A percentile compares a stretch with the other conserved stretches of the same genome.
phyloP scores from a whole-genome alignment of 2,797 vertebrate genomes.

The Acropternis orthonyx region DNA sequence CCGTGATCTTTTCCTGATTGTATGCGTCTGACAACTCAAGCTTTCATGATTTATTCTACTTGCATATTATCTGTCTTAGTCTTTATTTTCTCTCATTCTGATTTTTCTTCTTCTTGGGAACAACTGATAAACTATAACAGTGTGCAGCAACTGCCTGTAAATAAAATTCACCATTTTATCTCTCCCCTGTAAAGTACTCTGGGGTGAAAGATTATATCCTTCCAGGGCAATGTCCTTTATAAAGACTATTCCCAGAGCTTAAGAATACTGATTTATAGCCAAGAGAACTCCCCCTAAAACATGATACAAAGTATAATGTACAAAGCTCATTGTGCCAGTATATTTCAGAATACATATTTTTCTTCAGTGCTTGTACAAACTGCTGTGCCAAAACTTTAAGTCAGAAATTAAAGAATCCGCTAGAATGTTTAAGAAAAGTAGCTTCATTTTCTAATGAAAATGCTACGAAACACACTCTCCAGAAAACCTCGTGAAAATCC shows the following conservation, averaged over 20 bases:
- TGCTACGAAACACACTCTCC: neutral
- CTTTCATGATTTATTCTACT: neutral
- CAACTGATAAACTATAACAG: slow-evolving; percentile 1
- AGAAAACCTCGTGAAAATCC: neutral
- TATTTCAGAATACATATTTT: neutral
- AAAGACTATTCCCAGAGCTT: slow-evolving; percentile 25
- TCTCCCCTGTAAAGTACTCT: neutral
- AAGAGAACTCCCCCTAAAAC: slow-evolving; percentile 12
- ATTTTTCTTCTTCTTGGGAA: slow-evolving; percentile 32
- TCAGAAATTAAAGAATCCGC: neutral
- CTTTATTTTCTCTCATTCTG: neutral
- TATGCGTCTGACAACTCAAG: neutral
- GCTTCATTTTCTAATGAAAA: neutral
- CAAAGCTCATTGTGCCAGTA: neutral
- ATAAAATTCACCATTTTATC: slow-evolving; percentile 38
- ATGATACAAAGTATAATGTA: neutral
- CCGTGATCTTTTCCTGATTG: neutral
- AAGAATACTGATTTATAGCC: slow-evolving; percentile 38
- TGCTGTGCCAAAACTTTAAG: neutral
- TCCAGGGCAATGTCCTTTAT: slow-evolving; percentile 6
- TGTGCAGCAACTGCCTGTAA: slow-evolving; percentile 31
- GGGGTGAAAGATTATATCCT: slow-evolving; percentile 7
- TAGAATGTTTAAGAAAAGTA: neutral
- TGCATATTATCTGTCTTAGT: neutral
- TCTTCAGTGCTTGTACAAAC: neutral